Conservation (phyloP, 2,797 vertebrate genomes). For the Cirrhinus molitorella region DNA sequence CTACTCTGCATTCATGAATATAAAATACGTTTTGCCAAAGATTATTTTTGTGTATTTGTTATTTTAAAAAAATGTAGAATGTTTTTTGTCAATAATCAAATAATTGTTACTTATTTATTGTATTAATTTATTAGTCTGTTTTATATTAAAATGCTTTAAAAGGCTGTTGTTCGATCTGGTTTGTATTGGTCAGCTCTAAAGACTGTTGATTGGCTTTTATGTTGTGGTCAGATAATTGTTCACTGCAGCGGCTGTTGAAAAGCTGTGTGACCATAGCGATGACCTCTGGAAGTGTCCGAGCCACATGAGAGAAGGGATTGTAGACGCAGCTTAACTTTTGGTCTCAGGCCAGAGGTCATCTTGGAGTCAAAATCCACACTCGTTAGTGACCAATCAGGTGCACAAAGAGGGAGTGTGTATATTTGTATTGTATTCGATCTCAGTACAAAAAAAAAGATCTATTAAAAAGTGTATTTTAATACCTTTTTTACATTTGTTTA, state of each 20-base stretch:
- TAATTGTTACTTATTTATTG: constrained; percentile 80
- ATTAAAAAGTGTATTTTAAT: background rate
- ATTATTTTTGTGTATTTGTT: constrained; percentile 64
- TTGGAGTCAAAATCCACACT: constrained; percentile 74
- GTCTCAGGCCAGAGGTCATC: constrained; percentile 81
- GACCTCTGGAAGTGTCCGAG: constrained; percentile 75
- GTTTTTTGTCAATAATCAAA: constrained; percentile 70
- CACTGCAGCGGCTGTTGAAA: constrained; percentile 53
- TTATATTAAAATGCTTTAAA: constrained; percentile 37
- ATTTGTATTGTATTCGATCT: background rate
- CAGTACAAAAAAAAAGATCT: background rate
- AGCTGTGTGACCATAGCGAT: constrained; percentile 70
- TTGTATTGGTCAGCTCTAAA: background rate
- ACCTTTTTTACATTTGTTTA: background rate
- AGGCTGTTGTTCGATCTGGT: background rate
- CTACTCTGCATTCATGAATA: constrained; percentile 40
- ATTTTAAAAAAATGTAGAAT: constrained; percentile 60
- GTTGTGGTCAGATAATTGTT: constrained; percentile 39
- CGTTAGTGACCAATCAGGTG: constrained; percentile 65
- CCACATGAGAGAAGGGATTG: constrained; percentile 69
- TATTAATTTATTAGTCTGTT: constrained; percentile 77
- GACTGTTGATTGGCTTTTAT: constrained; percentile 24
- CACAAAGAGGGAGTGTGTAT: constrained; percentile 46
- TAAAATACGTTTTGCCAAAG: constrained; percentile 79
- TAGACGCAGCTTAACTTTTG: constrained; percentile 92